These are phyloP conservation scores for Gadopsis bispinosus DNA, from an alignment of 2,797 vertebrate species.

Conservation along the genomic window DNA sequence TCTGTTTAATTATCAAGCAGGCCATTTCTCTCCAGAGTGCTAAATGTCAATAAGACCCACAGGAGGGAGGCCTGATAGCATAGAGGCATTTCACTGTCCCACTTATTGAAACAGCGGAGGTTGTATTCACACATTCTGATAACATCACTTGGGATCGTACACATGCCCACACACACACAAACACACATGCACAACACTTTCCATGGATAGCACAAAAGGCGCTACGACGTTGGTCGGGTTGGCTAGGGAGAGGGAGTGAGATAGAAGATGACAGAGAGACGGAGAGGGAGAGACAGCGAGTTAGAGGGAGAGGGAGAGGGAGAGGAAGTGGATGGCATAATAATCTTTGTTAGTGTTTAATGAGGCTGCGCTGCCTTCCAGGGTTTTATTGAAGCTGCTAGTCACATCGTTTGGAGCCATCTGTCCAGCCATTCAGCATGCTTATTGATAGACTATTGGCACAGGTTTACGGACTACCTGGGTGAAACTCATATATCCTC, in stretches of 20 bases:
- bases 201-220: slow-evolving; percentile 66
- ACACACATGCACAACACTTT: slow-evolving; percentile 7
- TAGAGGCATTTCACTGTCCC: slow-evolving; percentile 54
- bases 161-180: slow-evolving; percentile 1
- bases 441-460: slow-evolving; percentile 65
- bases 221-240: slow-evolving; percentile 45
- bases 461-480: slow-evolving; percentile 63
- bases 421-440: slow-evolving; percentile 63
- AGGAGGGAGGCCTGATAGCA: slow-evolving; percentile 56
- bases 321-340: slow-evolving; percentile 68
- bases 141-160: slow-evolving; percentile 39
- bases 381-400: slow-evolving; percentile 78
- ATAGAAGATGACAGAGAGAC: slow-evolving; percentile 51
- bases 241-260: slow-evolving; percentile 42
- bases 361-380: slow-evolving; percentile 78
- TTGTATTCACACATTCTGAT: slow-evolving; percentile 63
- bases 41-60: slow-evolving; percentile 75
- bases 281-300: slow-evolving; percentile 39
- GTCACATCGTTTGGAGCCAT: slow-evolving; percentile 78
- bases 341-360: slow-evolving; percentile 77
- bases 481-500: slow-evolving; percentile 59
- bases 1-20: slow-evolving; percentile 69
- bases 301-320: slow-evolving; percentile 45
- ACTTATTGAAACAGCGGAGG: slow-evolving; percentile 56
- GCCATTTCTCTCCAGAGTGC: slow-evolving; percentile 54